Percentiles rank a stretch among this genome's conserved stretches.
Conservation (phyloP, 2,113 vertebrate genomes). For the Drymodes brunneopygia region DNA sequence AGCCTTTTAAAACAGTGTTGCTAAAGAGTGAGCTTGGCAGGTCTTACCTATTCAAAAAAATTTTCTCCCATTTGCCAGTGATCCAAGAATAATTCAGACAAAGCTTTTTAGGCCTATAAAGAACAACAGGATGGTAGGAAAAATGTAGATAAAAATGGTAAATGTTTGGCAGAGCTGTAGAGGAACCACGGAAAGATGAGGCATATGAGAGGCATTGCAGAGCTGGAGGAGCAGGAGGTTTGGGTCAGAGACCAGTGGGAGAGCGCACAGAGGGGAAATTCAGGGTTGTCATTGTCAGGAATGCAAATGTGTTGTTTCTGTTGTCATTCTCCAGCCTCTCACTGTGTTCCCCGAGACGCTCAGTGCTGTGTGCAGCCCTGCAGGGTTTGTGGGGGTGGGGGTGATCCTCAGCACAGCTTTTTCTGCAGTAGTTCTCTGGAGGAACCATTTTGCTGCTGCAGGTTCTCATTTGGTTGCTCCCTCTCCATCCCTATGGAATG, state of each 20-base stretch:
- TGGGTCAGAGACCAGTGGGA: background rate
- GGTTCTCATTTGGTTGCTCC: background rate
- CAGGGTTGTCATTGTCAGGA: background rate
- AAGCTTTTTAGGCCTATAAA: background rate
- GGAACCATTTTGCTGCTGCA: slow-evolving; percentile 38
- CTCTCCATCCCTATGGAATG: background rate
- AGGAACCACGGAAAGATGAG: background rate
- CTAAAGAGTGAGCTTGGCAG: background rate
- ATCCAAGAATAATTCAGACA: background rate
- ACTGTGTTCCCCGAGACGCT: background rate
- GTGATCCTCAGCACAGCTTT: background rate
- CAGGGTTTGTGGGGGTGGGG: background rate
- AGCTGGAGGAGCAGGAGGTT: background rate
- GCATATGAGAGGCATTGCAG: background rate
- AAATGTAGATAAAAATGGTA: background rate
- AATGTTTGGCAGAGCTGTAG: background rate
- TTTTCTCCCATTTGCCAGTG: background rate
- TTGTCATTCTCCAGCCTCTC: background rate
- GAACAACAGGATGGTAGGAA: background rate
- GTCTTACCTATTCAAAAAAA: background rate
- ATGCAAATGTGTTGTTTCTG: background rate
- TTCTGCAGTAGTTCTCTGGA: background rate
- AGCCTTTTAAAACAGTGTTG: background rate
- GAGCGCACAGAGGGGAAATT: background rate
- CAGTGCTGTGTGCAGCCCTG: background rate